Evolutionary conservation across 1,140 invertebrate species (phyloP).

Genomic region (Phthorimaea operculella): DNA sequence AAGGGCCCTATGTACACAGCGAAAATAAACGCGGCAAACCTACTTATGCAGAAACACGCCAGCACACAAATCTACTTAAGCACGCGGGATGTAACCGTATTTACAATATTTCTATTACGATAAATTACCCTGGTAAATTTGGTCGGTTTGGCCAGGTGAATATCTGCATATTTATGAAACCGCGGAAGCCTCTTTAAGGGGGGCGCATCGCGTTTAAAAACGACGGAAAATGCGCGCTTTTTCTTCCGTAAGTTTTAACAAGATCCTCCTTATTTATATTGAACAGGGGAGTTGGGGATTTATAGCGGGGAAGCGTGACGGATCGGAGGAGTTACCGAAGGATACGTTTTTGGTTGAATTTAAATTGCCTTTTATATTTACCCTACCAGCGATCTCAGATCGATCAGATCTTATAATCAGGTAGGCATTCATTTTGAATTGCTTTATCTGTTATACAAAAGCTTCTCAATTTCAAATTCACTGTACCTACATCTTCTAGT

Average conservation of each 20-base stretch:
- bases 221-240: conserved; percentile 53
- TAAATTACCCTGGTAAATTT: conserved; percentile 62
- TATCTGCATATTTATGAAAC: conserved; percentile 66
- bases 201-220: conserved; percentile 56
- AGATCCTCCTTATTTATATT: conserved; percentile 64
- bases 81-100: conserved; percentile 41
- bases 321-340: conserved; percentile 46
- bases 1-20: conserved; percentile 38
- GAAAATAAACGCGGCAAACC: conserved; percentile 23
- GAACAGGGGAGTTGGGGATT: conserved; percentile 47
- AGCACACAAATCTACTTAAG: conserved; percentile 49
- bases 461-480: no score
- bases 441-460: no score
- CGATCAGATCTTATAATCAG: neutral
- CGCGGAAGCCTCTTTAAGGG: conserved; percentile 55
- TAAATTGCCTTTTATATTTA: conserved; percentile 36
- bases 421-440: neutral
- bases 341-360: conserved; percentile 41
- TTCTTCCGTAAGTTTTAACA: conserved; percentile 63
- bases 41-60: conserved; percentile 54
- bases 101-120: conserved; percentile 61
- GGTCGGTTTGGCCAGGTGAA: conserved; percentile 58
- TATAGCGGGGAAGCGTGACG: conserved; percentile 57
- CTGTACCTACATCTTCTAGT: no score
- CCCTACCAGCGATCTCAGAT: neutral